Evolutionary conservation across 1,140 invertebrate species (phyloP).

Genomic region (Drosophila bocki): DNA sequence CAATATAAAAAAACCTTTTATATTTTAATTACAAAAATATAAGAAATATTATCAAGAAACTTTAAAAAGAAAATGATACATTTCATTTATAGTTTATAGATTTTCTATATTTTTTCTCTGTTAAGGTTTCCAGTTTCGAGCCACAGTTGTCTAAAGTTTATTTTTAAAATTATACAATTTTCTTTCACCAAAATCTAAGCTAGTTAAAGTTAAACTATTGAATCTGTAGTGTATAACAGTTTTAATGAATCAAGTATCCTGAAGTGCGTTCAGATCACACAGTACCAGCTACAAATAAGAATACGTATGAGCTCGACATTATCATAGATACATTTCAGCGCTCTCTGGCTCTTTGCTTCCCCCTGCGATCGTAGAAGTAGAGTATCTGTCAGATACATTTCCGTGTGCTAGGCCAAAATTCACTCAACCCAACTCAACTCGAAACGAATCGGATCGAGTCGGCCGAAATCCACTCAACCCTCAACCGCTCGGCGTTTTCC

Average conservation of each 20-base stretch:
- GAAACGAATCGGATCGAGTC: slow-evolving; percentile 21
- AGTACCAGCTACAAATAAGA: slow-evolving; percentile 1
- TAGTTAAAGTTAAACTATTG: too few species aligned
- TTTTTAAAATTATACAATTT: neutral
- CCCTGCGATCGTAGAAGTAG: slow-evolving; percentile 56
- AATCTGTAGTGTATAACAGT: slow-evolving; percentile 27
- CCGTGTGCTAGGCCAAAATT: slow-evolving; percentile 18
- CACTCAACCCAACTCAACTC: slow-evolving; percentile 34
- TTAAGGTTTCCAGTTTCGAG: neutral
- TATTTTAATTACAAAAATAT: too few species aligned
- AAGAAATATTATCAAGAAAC: too few species aligned
- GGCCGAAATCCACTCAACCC: slow-evolving; percentile 10
- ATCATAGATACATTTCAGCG: slow-evolving; percentile 38
- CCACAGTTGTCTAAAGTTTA: neutral
- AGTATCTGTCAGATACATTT: slow-evolving; percentile 73
- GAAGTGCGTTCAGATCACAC: slow-evolving; percentile 18
- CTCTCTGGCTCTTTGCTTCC: slow-evolving; percentile 10
- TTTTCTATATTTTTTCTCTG: too few species aligned
- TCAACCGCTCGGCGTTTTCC: slow-evolving; percentile 56
- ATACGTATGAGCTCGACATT: slow-evolving; percentile 12
- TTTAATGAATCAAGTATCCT: slow-evolving; percentile 15
- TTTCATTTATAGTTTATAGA: too few species aligned
- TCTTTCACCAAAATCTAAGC: neutral
- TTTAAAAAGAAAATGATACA: too few species aligned
- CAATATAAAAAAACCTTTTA: too few species aligned